phyloP scores from a whole-genome alignment of 1,140 invertebrate species.

The Apis florea region DNA sequence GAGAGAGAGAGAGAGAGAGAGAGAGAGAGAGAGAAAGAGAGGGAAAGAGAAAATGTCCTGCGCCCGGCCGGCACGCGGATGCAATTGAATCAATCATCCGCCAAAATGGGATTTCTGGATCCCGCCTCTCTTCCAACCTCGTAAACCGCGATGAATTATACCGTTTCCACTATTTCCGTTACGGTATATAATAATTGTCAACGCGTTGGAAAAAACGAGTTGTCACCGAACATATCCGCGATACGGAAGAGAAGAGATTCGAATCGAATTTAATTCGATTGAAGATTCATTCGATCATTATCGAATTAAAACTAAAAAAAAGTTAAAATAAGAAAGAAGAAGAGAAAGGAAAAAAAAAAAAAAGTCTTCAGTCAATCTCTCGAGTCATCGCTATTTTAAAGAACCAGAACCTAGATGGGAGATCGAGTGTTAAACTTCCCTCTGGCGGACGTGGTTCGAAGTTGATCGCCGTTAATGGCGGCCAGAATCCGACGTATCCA shows the following conservation, averaged over 20 bases:
- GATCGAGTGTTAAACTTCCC: neutral
- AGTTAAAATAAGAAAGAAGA: too few relatives aligned
- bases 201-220: constrained; percentile 39
- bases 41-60: constrained; percentile 51
- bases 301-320: too few relatives aligned
- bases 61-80: constrained; percentile 54
- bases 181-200: constrained; percentile 54
- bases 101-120: constrained; percentile 59
- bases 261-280: too few relatives aligned
- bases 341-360: too few relatives aligned
- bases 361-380: too few relatives aligned
- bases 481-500: constrained; percentile 6
- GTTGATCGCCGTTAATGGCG: constrained; percentile 18
- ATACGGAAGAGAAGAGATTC: too few relatives aligned
- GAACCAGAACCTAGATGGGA: too few relatives aligned
- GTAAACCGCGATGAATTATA: constrained; percentile 61
- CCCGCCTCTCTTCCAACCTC: constrained; percentile 28
- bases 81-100: constrained; percentile 68
- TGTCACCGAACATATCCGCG: too few relatives aligned
- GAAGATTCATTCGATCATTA: too few relatives aligned
- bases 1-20: too few relatives aligned
- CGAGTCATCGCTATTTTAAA: too few relatives aligned
- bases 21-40: too few relatives aligned
- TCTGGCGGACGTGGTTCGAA: constrained; percentile 18
- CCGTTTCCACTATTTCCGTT: constrained; percentile 5